Evolutionary conservation across 1,140 invertebrate species (phyloP).

Genomic region (Charaxes varanes): DNA sequence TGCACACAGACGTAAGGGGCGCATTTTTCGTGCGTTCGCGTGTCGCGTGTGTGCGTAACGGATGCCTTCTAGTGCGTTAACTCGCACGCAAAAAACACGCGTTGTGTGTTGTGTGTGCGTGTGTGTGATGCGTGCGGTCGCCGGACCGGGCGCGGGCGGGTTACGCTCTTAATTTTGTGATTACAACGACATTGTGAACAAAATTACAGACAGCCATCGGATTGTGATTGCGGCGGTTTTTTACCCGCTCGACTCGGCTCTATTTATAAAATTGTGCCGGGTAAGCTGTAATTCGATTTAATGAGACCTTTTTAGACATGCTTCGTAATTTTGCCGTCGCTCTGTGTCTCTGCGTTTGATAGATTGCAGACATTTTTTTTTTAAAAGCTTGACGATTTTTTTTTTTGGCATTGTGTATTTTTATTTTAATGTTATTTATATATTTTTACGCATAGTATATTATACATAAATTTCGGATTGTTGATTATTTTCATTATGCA

Average conservation of each 20-base stretch:
- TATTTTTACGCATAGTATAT: no score
- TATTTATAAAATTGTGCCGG: conserved; percentile 27
- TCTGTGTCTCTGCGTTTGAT: conserved; percentile 14
- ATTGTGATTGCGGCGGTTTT: conserved; percentile 25
- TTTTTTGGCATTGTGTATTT: no score
- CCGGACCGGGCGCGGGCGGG: conserved; percentile 31
- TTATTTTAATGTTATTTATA: conserved; percentile 9
- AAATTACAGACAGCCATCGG: conserved; percentile 27
- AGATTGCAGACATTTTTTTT: conserved; percentile 12
- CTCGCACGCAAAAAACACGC: conserved; percentile 44
- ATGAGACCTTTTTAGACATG: conserved; percentile 32
- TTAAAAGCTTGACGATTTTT: no score
- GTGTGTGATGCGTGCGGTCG: conserved; percentile 17
- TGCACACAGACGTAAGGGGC: conserved; percentile 27
- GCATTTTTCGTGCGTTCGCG: conserved; percentile 33
- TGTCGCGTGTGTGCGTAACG: conserved; percentile 42
- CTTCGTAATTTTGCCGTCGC: conserved; percentile 19
- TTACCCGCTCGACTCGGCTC: conserved; percentile 14
- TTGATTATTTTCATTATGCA: no score
- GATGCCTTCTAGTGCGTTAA: conserved; percentile 53
- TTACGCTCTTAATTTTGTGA: conserved; percentile 59
- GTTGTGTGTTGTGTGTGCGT: conserved; percentile 2
- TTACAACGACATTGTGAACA: conserved; percentile 35
- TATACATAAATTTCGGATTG: no score
- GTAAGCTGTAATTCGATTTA: conserved; percentile 31